Evolutionary conservation across 2,113 vertebrate species (phyloP).

Genomic region (Micromys minutus): DNA sequence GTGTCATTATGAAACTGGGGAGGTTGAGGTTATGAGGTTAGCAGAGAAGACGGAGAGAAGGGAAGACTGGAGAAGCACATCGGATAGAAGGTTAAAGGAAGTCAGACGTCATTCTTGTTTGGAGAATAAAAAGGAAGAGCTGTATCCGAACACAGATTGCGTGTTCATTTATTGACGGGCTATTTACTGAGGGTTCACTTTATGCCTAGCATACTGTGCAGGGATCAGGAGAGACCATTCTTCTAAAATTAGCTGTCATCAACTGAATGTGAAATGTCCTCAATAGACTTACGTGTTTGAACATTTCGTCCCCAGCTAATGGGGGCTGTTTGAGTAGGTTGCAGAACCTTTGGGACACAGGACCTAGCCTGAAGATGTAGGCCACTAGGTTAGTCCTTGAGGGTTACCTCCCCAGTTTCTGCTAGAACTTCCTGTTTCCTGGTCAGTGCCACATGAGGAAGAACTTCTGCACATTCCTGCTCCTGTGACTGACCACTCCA

Average conservation of each 20-base stretch:
- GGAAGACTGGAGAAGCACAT: not conserved
- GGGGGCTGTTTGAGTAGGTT: not conserved
- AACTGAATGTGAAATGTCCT: not conserved
- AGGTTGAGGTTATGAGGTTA: not conserved
- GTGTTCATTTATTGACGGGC: not conserved
- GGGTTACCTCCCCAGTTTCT: not conserved
- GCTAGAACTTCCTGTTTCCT: not conserved
- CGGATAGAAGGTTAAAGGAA: not conserved
- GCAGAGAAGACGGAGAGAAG: not conserved
- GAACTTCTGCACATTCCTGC: no score
- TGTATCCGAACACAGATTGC: not conserved
- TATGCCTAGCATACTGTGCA: not conserved
- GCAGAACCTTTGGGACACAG: not conserved
- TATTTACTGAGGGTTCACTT: not conserved
- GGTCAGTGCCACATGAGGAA: not conserved
- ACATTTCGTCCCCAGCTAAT: not conserved
- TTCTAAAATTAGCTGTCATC: not conserved
- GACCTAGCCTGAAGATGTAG: not conserved
- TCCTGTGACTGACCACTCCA: not conserved
- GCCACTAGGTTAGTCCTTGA: not conserved
- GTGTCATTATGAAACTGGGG: not conserved
- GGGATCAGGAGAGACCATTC: not conserved
- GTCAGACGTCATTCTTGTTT: not conserved
- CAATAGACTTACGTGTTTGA: not conserved
- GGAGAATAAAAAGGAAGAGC: not conserved